phyloP scores from a whole-genome alignment of 2,797 vertebrate genomes.

The Sparus aurata region DNA sequence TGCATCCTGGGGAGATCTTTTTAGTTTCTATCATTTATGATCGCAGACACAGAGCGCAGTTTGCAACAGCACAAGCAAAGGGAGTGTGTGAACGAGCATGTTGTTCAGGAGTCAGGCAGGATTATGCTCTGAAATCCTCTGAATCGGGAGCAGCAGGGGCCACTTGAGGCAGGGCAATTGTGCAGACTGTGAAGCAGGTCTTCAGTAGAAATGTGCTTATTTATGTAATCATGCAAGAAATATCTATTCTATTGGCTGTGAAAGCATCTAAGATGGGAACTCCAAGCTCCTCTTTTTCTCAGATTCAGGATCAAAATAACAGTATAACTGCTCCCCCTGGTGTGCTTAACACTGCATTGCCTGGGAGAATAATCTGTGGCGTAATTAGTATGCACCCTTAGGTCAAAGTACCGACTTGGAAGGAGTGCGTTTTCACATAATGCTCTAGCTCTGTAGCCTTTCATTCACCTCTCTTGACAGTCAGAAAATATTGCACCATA shows the following conservation, averaged over 20 bases:
- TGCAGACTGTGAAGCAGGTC: constrained; percentile 68
- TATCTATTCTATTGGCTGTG: constrained; percentile 74
- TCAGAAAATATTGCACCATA: constrained; percentile 20
- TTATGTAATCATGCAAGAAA: constrained; percentile 85
- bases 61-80: constrained; percentile 52
- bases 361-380: constrained; percentile 67
- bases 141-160: constrained; percentile 75
- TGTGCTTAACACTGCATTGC: constrained; percentile 84
- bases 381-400: constrained; percentile 73
- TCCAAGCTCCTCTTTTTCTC: constrained; percentile 50
- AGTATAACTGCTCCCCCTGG: constrained; percentile 97
- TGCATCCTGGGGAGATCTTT: constrained; percentile 4
- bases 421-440: constrained; percentile 53
- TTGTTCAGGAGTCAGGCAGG: constrained; percentile 73
- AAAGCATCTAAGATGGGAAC: constrained; percentile 76
- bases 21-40: constrained; percentile 45
- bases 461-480: constrained; percentile 54
- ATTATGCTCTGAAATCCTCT: constrained; percentile 78
- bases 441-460: constrained; percentile 42
- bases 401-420: constrained; percentile 68
- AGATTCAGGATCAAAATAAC: constrained; percentile 77
- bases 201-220: constrained; percentile 78
- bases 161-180: constrained; percentile 73
- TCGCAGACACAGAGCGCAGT: constrained; percentile 27
- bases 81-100: constrained; percentile 59